Evolutionary conservation across 2,113 vertebrate species (phyloP), one percentile per base, ranked within the genome.

Genomic region (Pampusana beccarii): DNA sequence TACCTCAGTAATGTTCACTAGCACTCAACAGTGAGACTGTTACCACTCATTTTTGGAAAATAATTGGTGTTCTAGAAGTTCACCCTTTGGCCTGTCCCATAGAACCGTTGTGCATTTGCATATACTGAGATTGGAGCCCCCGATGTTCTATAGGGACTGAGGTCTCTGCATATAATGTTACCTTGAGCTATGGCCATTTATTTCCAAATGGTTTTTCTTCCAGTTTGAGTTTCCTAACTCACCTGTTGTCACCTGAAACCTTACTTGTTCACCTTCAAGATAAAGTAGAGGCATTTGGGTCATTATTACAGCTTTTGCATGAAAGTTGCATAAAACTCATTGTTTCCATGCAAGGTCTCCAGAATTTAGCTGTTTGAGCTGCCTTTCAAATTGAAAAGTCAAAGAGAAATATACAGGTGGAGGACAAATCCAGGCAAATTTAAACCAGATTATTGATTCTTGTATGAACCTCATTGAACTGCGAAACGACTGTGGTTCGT

Each of bases 371-470:
- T 62, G 24, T 54, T 50, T 62, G 69, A 96, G 80, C 28, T 73
- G 65, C 72, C n/a, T 94, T 93, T 95, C 80, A 94, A 56, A 64
- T 53, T 91, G 77, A 75, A 86, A 94, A 93, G 86, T 86, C 82
- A 73, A 92, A 92, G 91, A 84, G 77, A 91, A 87, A 73, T 85
- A 46, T 28, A 61, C 80, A 95, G 96, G 94, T 97, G 80, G 88
- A 71, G 69, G 73, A 89, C 53, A 96, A 92, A 89, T 88, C 82
- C 90, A 73, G 50, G 58, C 1, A 0, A 96, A 93, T 93, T 91
- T 95, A 91, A 95, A 96, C 73, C 83, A 94, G 86, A 82, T 94
- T 93, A 96, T 92, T 93, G 91, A 75, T 97, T 95, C 84, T 62
- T 89, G 70, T 69, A 54, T 91, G 93, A 96, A 90, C 80, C 66